These are phyloP conservation scores for Microplitis manilae DNA, from an alignment of 2,888 invertebrate species.

Conservation along the genomic window DNA sequence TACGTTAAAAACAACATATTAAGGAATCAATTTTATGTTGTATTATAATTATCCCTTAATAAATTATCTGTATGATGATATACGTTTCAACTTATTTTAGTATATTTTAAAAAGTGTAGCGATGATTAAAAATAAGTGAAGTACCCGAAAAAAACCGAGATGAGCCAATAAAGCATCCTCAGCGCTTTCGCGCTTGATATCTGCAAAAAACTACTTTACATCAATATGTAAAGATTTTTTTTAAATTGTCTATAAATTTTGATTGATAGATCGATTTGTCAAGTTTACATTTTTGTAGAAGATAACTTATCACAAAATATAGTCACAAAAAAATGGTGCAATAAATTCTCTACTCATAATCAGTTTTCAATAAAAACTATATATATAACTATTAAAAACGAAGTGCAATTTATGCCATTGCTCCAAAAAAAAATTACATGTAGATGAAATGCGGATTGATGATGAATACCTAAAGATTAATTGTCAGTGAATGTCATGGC, in stretches of 20 bases:
- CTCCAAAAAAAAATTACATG: conserved; percentile 18
- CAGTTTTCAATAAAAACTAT: conserved; percentile 5
- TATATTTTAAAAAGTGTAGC: no score
- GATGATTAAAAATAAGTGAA: no score
- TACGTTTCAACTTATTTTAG: no score
- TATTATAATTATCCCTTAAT: no score
- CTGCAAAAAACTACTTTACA: neutral
- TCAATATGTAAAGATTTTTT: neutral
- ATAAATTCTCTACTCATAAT: conserved; percentile 11
- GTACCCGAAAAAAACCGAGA: no score
- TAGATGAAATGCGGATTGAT: conserved; percentile 31
- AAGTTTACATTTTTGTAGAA: neutral
- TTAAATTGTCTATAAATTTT: neutral
- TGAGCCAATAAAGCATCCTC: no score
- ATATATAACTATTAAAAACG: neutral
- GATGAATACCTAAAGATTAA: conserved; percentile 33
- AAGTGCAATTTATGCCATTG: neutral
- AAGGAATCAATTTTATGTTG: no score
- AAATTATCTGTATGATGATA: no score
- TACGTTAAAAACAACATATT: no score
- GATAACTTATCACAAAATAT: neutral
- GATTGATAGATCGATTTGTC: neutral
- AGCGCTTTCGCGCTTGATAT: no score
- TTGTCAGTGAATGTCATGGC: conserved; percentile 38
- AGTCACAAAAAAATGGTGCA: neutral